Evolutionary conservation across 2,113 vertebrate species (phyloP).

Genomic region (Cyanistes caeruleus): DNA sequence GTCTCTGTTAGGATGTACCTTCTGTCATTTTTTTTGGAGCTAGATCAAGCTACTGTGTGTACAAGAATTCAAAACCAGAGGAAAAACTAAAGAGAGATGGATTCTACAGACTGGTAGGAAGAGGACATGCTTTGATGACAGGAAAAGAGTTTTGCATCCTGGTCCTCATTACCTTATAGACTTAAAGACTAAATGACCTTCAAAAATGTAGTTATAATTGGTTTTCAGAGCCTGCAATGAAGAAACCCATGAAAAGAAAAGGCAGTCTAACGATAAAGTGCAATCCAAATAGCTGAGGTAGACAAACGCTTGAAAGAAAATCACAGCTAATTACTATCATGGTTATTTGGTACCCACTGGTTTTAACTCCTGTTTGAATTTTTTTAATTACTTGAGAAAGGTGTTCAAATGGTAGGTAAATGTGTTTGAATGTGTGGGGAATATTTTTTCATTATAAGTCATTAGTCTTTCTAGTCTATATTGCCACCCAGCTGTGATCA

Average conservation of each 20-base stretch:
- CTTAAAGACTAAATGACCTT: background rate
- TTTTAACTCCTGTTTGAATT: background rate
- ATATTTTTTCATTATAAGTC: background rate
- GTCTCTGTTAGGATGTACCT: background rate
- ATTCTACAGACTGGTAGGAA: background rate
- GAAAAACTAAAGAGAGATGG: background rate
- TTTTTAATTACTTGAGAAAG: background rate
- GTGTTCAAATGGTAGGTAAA: background rate
- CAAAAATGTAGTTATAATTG: background rate
- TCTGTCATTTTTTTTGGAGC: background rate
- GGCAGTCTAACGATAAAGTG: background rate
- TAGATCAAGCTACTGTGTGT: background rate
- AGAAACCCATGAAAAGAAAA: background rate
- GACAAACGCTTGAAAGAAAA: background rate
- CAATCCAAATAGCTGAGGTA: background rate
- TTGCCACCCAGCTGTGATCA: conserved; percentile 57
- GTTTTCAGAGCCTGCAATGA: background rate
- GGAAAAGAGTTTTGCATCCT: background rate
- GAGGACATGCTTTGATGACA: background rate
- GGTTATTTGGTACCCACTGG: background rate
- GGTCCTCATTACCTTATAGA: background rate
- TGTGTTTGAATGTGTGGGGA: background rate
- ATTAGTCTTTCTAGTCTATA: conserved; percentile 35
- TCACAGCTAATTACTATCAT: background rate
- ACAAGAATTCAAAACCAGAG: background rate